These are phyloP conservation scores for Rhorus exstirpatorius DNA, from an alignment of 2,888 invertebrate genomes.

Conservation along the genomic window DNA sequence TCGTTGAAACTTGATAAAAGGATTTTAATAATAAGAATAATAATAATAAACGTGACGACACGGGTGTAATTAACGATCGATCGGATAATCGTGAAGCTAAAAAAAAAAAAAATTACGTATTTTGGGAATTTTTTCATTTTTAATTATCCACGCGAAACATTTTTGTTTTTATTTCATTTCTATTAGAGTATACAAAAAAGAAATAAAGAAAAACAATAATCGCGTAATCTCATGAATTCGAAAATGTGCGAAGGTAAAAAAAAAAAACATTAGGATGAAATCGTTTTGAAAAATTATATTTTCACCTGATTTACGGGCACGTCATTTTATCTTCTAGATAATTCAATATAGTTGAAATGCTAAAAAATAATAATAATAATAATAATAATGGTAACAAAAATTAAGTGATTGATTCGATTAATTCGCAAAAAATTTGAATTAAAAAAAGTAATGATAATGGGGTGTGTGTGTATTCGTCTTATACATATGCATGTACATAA, in stretches of 20 bases:
- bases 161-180: too few relatives aligned
- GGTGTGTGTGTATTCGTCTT: conserved; percentile 55
- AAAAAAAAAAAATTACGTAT: too few relatives aligned
- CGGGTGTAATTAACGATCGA: conserved; percentile 23
- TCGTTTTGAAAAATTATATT: conserved; percentile 56
- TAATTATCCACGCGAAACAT: background rate
- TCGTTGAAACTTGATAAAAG: too few relatives aligned
- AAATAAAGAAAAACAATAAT: too few relatives aligned
- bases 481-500: conserved; percentile 67
- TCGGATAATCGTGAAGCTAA: background rate
- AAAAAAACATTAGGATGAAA: conserved; percentile 6
- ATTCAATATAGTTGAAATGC: conserved; percentile 31
- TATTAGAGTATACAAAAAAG: too few relatives aligned
- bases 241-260: conserved; percentile 3
- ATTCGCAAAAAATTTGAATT: background rate
- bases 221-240: too few relatives aligned
- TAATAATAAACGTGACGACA: too few relatives aligned
- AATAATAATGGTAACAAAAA: conserved; percentile 18
- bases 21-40: too few relatives aligned
- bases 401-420: conserved; percentile 37
- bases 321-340: conserved; percentile 57
- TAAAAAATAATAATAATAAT: conserved; percentile 6
- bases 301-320: conserved; percentile 67
- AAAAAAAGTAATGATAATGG: conserved; percentile 25
- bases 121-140: background rate